These are phyloP conservation scores for Bombus polaris DNA, from an alignment of 1,140 invertebrate genomes.

Conservation along the genomic window DNA sequence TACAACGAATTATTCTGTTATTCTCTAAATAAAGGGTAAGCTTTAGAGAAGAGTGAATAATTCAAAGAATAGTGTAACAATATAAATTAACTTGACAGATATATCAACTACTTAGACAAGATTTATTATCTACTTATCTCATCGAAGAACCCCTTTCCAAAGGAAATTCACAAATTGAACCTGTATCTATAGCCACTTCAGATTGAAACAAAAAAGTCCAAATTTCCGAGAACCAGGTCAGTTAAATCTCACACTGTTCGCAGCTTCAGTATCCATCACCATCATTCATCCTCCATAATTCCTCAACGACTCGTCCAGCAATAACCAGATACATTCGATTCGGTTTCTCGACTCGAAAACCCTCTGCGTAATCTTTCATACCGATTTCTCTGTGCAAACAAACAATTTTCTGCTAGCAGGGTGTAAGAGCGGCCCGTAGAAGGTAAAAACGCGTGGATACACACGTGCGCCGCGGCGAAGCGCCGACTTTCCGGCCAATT, in stretches of 20 bases:
- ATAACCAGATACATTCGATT: background rate
- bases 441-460: background rate
- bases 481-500: constrained; percentile 71
- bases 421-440: background rate
- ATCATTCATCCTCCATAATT: background rate
- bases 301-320: background rate
- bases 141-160: no score
- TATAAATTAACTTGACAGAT: no score
- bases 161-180: no score
- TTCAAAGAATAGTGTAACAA: no score
- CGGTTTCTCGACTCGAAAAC: background rate
- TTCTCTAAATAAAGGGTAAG: no score
- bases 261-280: background rate
- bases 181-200: no score
- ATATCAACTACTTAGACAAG: no score
- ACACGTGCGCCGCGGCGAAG: constrained; percentile 46
- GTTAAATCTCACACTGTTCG: background rate
- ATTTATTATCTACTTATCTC: no score
- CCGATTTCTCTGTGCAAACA: background rate
- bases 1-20: no score
- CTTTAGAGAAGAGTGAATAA: no score
- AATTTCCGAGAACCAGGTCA: background rate
- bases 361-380: background rate
- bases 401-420: background rate
- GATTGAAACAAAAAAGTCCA: background rate